Base-by-base conservation (phyloP, 2,113 vertebrate genomes). In the Chaetodon trifascialis region DNA sequence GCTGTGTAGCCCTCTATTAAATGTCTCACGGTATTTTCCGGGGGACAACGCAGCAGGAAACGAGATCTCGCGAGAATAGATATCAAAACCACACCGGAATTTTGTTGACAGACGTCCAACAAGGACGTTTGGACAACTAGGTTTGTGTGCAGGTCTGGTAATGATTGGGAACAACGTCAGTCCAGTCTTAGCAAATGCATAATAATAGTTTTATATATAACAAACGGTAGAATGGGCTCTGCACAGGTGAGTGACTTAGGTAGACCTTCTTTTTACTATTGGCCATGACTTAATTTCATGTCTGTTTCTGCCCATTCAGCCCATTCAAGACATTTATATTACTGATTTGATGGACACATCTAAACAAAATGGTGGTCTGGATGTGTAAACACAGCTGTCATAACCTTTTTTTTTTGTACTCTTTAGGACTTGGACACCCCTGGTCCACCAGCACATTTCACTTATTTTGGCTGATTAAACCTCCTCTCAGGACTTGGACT, bases 41-140 rank as follows among this genome's bases (percentile, higher is more conserved):
- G 62, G 23, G 23, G 38, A 85, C 55, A 73, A 79, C 79, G 74
- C 77, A 52, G 63, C 79, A 87, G 62, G 11, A 49, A n/a, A 64
- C 9, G 25, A 73, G n/a, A 66, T 87, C 85, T 93, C 93, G 93
- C 92, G 93, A 92, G 82, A 92, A 4, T 30, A 25, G 5, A 19
- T 8, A 15, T 55, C 19, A 15, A 55, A 78, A 1, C 7, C 17
- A 11, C 67, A 44, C 10, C 11, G 6, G 21, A 34, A 75, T 62
- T 9, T 16, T 40, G 11, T 51, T 68, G 19, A 46, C 47, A 17
- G 4, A 30, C 11, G 9, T 30, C 4, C 65, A 16, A 11, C 16
- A 9, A 62, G 7, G 58, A 49, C 12, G 11, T 19, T 7, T 56
- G 38, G 16, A 5, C n/a, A n/a, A 17, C 4, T 5, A 46, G 36